Evolutionary conservation across 2,113 vertebrate species (phyloP), one percentile per base, ranked within the genome.

Genomic region (Paracyprichromis sp.): DNA sequence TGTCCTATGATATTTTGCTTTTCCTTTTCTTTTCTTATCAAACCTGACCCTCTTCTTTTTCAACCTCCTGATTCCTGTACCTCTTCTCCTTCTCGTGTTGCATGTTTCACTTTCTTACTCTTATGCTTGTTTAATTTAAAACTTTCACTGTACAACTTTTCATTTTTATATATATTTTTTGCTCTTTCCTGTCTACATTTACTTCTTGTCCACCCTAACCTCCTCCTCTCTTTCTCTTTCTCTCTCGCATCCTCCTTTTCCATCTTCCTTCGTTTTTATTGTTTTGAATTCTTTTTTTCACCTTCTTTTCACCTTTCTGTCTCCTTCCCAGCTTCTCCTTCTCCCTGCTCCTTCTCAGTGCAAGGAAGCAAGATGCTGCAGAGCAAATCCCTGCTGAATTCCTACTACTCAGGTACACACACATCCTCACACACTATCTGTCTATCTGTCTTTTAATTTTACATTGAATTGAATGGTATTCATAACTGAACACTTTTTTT

Each of bases 321-420:
- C 94, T 91, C 93, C n/a, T 29, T 53, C 16, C 8, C 95, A 97
- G 97, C 96, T 87, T 96, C 96, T 90, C 96, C 97, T 88, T 98
- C 97, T 94, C 95, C 96, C 90, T 97, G 96, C 95, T 97, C 97
- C 93, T 97, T 98, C 96, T 98, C 97, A 91, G 95, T 97, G 94
- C 97, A 98, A 96, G 97, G 96, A 96, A 97, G 95, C 94, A 97
- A 98, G 96, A 97, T 96, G 69, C 96, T 98, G 95, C 96, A 97
- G 95, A 98, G 97, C 94, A 98, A 97, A 96, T 97, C 95, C 86
- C 96, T 97, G 88, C 95, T 98, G 95, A 97, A 97, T 96, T 97
- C 97, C 92, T 98, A 95, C 95, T 97, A 97, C 93, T 97, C 95
- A 95, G 97, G 97, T 97, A 95, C 91, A 89, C 57, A 85, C 79